A percentile compares a stretch with the other conserved stretches of the same genome.
Evolutionary conservation across 2,113 vertebrate genomes (phyloP).

Genomic region (Aleadryas rufinucha): DNA sequence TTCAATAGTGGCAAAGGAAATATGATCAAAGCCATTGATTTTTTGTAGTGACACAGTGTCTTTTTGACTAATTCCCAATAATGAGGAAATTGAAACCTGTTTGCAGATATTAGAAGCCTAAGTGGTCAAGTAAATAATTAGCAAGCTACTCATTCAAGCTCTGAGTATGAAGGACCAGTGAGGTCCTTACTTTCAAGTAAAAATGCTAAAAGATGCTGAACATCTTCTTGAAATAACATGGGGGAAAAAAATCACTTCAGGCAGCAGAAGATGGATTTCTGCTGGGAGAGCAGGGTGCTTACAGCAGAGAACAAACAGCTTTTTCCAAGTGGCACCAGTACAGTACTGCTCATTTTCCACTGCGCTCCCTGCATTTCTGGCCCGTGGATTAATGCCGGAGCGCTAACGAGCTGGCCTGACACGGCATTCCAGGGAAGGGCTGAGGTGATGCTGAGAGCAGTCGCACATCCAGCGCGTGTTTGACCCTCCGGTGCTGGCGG

Average conservation of each 20-base stretch:
- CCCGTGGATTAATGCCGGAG: not conserved
- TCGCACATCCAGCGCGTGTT: fast-evolving
- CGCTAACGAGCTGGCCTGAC: fast-evolving
- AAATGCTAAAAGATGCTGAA: not conserved
- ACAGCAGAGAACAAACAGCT: not conserved
- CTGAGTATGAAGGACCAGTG: not conserved
- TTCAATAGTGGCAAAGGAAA: slow-evolving; percentile 21
- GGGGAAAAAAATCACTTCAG: not conserved
- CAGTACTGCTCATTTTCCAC: fast-evolving
- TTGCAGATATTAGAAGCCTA: slow-evolving; percentile 6
- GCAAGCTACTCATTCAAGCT: not conserved
- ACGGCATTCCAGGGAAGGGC: fast-evolving
- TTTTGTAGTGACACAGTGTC: not conserved
- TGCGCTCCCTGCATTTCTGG: not conserved
- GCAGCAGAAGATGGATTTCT: not conserved
- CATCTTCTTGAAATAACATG: not conserved
- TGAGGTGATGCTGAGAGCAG: not conserved
- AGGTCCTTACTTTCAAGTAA: not conserved
- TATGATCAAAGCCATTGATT: slow-evolving; percentile 52
- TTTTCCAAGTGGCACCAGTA: not conserved
- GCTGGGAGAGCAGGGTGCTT: not conserved
- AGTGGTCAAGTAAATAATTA: slow-evolving; percentile 32
- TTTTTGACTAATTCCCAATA: slow-evolving; percentile 39
- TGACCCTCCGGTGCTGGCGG: not conserved
- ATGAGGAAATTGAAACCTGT: slow-evolving; percentile 8